Conservation (phyloP, 2,113 vertebrate species). For the Bolborhynchus lineola region DNA sequence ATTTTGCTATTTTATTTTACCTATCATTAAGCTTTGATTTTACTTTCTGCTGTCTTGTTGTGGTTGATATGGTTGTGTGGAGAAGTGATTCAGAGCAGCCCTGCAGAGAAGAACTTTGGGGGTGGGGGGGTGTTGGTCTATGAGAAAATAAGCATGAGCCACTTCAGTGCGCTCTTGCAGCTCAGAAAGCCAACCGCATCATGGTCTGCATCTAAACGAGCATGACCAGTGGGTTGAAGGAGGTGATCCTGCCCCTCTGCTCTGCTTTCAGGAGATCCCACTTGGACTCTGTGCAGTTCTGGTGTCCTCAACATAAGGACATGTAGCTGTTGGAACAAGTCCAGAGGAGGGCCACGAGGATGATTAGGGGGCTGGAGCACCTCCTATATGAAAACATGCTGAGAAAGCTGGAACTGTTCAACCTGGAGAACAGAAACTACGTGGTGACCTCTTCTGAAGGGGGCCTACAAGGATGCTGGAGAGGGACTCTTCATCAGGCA, state of each 20-base stretch:
- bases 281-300: background rate
- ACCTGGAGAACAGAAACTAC: background rate
- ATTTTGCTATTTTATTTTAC: background rate
- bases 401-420: background rate
- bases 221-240: background rate
- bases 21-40: background rate
- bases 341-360: background rate
- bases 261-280: background rate
- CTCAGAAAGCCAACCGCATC: background rate
- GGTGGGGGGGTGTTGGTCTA: background rate
- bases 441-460: background rate
- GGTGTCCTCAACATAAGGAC: background rate
- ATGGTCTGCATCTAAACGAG: background rate
- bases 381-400: background rate
- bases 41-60: background rate
- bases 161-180: background rate
- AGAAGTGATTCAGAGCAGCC: background rate
- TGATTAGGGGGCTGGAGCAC: background rate
- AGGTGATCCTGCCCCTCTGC: background rate
- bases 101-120: background rate
- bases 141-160: background rate
- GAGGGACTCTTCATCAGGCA: background rate
- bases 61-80: background rate
- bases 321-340: background rate
- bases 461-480: background rate